These are phyloP conservation scores for Tethea ocularis DNA, from an alignment of 2,888 invertebrate species.

Conservation along the genomic window DNA sequence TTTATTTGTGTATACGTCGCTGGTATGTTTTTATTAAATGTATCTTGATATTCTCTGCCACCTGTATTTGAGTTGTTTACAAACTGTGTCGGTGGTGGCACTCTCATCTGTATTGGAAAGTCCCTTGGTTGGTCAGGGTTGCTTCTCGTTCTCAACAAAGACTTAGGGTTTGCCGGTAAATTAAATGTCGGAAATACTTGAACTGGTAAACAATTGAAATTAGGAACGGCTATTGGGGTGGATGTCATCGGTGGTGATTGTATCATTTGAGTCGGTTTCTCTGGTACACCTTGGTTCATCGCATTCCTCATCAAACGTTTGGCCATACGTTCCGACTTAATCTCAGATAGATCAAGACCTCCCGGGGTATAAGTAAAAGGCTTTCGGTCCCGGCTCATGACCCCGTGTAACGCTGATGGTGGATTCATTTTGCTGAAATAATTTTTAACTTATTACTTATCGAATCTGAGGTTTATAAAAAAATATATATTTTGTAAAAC, in stretches of 20 bases:
- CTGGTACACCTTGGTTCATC: constrained; percentile 88
- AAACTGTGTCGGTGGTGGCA: constrained; percentile 36
- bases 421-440: constrained; percentile 85
- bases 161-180: constrained; percentile 88
- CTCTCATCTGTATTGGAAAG: constrained; percentile 33
- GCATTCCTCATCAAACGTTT: constrained; percentile 85
- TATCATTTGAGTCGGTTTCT: constrained; percentile 79
- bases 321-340: constrained; percentile 95
- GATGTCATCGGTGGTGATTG: constrained; percentile 79
- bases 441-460: constrained; percentile 48
- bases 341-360: constrained; percentile 95
- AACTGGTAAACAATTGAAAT: constrained; percentile 77
- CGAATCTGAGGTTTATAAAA: constrained; percentile 42
- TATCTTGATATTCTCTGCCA: constrained; percentile 38
- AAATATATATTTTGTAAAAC: constrained; percentile 46
- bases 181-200: constrained; percentile 86
- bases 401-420: constrained; percentile 93
- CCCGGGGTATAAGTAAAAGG: constrained; percentile 98
- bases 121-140: constrained; percentile 59
- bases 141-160: constrained; percentile 71
- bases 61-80: constrained; percentile 38
- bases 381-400: constrained; percentile 96
- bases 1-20: constrained; percentile 41
- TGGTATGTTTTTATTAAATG: constrained; percentile 45
- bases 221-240: constrained; percentile 68